Evolutionary conservation across 2,113 vertebrate genomes (phyloP), one percentile per base, ranked within the genome.

Genomic region (Regulus satrapa): DNA sequence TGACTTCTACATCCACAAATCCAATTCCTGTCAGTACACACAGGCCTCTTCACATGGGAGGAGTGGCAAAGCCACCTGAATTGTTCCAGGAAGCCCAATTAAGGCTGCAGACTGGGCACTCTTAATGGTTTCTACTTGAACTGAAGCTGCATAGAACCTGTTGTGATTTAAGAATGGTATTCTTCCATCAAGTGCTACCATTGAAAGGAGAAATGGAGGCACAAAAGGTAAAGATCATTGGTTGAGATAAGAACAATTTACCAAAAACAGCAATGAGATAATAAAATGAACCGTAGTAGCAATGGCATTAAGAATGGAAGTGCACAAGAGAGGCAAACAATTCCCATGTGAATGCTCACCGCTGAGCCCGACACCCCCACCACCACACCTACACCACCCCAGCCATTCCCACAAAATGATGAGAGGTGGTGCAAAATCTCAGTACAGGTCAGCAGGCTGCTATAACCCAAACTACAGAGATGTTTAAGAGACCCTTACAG

Each of bases 1-100:
- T 18, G 3, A 2, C 24, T 74, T 54, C 78, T 85, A 67, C 74
- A 75, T 14, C 36, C 56, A 83, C 62, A 84, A 61, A 34, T 26
- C 14, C n/a, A 51, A 9, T 14, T 41, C 17, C 11, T 10, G 14
- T 55, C 61, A 34, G n/a, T 9, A 56, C 17, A 40, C 0, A 3
- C 7, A 62, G 20, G n/a, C 67, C n/a, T 75, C 54, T 40, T 38
- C 3, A 2, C 28, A 23, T 19, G 29, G 36, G 28, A 51, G 25
- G 5, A 46, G 6, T 2, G 7, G 36, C 49, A 88, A 56, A 85
- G 36, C 12, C 32, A 54, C 7, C 2, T 28, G 26, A 55, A 40
- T 6, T 40, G 23, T 5, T 46, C 52, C 0, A 9, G 56, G 24
- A 38, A 85, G 32, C 14, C 40, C 0, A 41, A 20, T 16, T 46